Evolutionary conservation across 2,888 invertebrate species (phyloP).

Genomic region (Limnephilus marmoratus): DNA sequence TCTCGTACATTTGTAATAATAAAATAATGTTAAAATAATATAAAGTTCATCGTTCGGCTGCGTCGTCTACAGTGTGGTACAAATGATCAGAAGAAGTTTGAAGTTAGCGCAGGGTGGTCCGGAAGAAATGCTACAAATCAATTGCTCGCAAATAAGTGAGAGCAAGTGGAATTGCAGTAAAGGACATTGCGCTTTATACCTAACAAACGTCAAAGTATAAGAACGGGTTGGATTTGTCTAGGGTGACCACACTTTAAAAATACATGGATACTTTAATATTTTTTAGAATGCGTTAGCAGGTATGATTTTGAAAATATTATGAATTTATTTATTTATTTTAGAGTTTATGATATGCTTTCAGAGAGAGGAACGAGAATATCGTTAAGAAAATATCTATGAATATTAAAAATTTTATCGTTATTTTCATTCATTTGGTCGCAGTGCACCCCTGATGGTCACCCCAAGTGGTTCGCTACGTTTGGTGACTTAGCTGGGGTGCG

Average conservation of each 20-base stretch:
- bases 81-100: not conserved
- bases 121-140: slow-evolving; percentile 29
- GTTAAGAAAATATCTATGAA: too few species aligned
- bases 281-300: not conserved
- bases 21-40: too few species aligned
- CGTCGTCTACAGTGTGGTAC: not conserved
- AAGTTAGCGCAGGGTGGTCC: not conserved
- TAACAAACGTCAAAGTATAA: not conserved
- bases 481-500: too few species aligned
- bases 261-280: not conserved
- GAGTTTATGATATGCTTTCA: too few species aligned
- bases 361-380: too few species aligned
- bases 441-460: too few species aligned
- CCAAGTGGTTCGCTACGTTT: too few species aligned
- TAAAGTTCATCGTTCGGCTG: not conserved
- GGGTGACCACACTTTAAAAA: not conserved
- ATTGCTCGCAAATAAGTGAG: slow-evolving; percentile 9
- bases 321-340: too few species aligned
- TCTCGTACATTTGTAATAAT: not conserved
- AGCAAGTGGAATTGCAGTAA: slow-evolving; percentile 10
- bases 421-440: too few species aligned
- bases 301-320: too few species aligned
- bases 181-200: slow-evolving; percentile 22
- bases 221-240: not conserved
- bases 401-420: too few species aligned